Conservation (phyloP, 1,140 invertebrate genomes). For the Philopotamus ludificatus region DNA sequence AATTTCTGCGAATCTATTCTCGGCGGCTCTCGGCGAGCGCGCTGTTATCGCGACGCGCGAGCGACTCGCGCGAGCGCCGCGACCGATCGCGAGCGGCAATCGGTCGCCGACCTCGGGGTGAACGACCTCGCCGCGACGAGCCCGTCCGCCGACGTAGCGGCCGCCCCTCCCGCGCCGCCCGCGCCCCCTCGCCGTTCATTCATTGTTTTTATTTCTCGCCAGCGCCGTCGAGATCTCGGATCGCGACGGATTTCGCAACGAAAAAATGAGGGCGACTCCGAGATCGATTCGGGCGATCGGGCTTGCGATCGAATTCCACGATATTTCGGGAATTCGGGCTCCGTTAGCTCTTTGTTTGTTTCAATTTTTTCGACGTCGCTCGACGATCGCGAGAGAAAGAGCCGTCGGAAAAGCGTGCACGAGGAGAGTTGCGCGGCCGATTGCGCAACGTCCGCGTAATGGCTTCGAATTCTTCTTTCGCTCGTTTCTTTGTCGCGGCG, state of each 20-base stretch:
- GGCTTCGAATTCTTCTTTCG: neutral
- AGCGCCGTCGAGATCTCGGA: too few species aligned
- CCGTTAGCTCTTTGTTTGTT: too few species aligned
- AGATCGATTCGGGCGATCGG: too few species aligned
- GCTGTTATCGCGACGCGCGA: neutral
- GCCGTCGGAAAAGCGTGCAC: neutral
- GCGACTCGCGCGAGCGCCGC: neutral
- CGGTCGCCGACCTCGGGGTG: slow-evolving; percentile 3
- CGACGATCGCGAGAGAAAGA: neutral
- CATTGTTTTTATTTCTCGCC: too few species aligned
- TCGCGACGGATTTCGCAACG: too few species aligned
- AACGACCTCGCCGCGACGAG: too few species aligned
- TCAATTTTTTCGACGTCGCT: too few species aligned
- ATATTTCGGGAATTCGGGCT: too few species aligned
- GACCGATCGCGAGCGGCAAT: neutral
- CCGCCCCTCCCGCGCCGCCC: neutral
- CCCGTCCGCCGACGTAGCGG: too few species aligned
- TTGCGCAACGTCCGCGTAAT: neutral
- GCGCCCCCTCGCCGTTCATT: neutral
- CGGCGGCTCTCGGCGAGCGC: neutral
- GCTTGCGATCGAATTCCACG: too few species aligned
- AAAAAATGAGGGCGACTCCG: too few species aligned
- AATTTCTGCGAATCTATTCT: neutral
- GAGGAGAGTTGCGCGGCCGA: too few species aligned
- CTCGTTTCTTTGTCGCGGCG: neutral